Evolutionary conservation across 1,140 invertebrate genomes (phyloP).

Genomic region (Schlechtendalia chinensis): DNA sequence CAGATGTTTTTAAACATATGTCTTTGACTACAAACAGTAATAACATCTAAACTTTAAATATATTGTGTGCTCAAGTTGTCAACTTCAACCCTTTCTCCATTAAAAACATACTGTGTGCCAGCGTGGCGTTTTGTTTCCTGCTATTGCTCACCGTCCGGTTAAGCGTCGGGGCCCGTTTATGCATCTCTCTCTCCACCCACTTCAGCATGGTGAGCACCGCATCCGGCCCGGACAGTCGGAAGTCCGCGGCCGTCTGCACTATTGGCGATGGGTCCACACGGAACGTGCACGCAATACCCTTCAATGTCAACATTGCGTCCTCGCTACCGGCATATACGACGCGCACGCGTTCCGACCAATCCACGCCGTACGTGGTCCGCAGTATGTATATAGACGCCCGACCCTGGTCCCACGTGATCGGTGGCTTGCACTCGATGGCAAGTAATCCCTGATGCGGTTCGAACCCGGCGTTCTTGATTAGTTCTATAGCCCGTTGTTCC

Average conservation of each 20-base stretch:
- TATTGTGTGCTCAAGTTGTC: not conserved
- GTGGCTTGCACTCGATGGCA: slow-evolving; percentile 84
- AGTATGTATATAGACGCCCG: slow-evolving; percentile 86
- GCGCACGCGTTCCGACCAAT: slow-evolving; percentile 86
- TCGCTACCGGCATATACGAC: slow-evolving; percentile 90
- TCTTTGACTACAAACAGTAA: no score
- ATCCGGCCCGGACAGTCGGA: slow-evolving; percentile 80
- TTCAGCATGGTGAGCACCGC: slow-evolving; percentile 84
- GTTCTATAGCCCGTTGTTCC: slow-evolving; percentile 66
- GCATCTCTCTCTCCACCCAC: slow-evolving; percentile 83
- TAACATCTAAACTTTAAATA: no score
- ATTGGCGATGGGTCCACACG: slow-evolving; percentile 80
- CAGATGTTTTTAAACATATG: no score
- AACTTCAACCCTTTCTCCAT: slow-evolving; percentile 46
- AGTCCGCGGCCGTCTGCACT: slow-evolving; percentile 79
- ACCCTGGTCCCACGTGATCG: slow-evolving; percentile 87
- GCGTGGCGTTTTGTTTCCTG: slow-evolving; percentile 40
- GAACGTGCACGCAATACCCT: slow-evolving; percentile 88
- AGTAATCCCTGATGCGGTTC: slow-evolving; percentile 74
- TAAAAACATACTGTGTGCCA: slow-evolving; percentile 50
- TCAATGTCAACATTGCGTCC: slow-evolving; percentile 83
- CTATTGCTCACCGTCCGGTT: slow-evolving; percentile 43
- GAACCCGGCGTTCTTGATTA: slow-evolving; percentile 76
- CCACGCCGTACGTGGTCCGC: slow-evolving; percentile 82
- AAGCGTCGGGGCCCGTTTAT: slow-evolving; percentile 66